Evolutionary conservation across 2,113 vertebrate genomes (phyloP).

Genomic region (Peromyscus polionotus): DNA sequence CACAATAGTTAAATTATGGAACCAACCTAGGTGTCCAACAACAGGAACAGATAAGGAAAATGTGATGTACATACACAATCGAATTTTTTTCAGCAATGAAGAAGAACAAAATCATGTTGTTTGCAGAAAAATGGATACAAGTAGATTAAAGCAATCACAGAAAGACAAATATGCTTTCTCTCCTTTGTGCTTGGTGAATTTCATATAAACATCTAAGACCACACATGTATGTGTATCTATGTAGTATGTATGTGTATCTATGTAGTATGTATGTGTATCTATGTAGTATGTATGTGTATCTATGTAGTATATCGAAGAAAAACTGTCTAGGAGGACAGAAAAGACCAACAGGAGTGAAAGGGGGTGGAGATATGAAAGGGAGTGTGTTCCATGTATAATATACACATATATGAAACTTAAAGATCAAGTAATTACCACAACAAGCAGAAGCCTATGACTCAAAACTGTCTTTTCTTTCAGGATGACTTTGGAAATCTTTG

Average conservation of each 20-base stretch:
- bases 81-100: background rate
- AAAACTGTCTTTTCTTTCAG: constrained; percentile 66
- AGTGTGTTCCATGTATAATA: no score
- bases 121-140: background rate
- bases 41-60: background rate
- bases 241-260: no score
- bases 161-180: background rate
- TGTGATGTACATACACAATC: background rate
- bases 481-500: constrained; percentile 87
- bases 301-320: no score
- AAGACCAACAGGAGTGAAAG: background rate
- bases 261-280: no score
- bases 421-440: background rate
- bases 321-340: background rate
- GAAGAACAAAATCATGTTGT: background rate
- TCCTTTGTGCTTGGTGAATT: background rate
- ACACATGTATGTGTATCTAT: background rate
- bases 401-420: background rate
- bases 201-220: background rate
- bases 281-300: background rate
- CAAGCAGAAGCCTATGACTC: background rate
- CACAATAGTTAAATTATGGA: background rate
- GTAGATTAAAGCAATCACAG: background rate
- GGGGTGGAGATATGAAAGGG: background rate
- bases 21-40: background rate